Percentiles rank a stretch among this genome's conserved stretches.
Conservation (phyloP, 2,888 invertebrate genomes). For the Ophioninae sp. region DNA sequence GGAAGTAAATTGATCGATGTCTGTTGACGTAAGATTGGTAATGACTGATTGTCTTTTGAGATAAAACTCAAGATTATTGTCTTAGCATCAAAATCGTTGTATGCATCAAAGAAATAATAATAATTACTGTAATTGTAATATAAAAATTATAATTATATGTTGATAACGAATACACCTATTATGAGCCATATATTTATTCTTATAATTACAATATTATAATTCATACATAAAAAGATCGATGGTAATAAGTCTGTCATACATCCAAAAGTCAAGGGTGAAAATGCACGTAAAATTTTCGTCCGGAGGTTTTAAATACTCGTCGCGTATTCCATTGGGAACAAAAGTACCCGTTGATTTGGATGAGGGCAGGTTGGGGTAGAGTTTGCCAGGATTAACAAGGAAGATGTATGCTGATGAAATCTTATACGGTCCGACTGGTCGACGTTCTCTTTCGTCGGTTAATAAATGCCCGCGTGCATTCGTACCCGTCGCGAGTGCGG, state of each 20-base stretch:
- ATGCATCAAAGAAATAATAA: too few relatives aligned
- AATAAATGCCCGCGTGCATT: slow-evolving; percentile 62
- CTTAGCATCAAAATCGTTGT: too few relatives aligned
- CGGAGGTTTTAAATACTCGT: slow-evolving; percentile 43
- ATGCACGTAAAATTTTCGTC: slow-evolving; percentile 6
- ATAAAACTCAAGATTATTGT: too few relatives aligned
- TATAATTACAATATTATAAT: too few relatives aligned
- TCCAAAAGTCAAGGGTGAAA: neutral
- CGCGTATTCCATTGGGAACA: slow-evolving; percentile 67
- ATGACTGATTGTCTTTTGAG: too few relatives aligned
- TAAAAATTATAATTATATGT: too few relatives aligned
- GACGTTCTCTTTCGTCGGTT: slow-evolving; percentile 56
- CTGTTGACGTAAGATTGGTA: too few relatives aligned
- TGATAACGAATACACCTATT: too few relatives aligned
- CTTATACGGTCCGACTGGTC: slow-evolving; percentile 73
- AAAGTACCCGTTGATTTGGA: slow-evolving; percentile 75
- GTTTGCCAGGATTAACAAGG: slow-evolving; percentile 73
- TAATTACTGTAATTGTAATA: too few relatives aligned
- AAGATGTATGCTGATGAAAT: slow-evolving; percentile 79
- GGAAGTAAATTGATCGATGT: too few relatives aligned
- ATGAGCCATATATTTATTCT: too few relatives aligned
- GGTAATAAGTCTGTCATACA: neutral
- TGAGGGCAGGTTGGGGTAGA: neutral
- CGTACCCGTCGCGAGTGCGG: slow-evolving; percentile 50
- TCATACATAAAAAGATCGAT: too few relatives aligned